A percentile compares a stretch with the other conserved stretches of the same genome.
Conservation (phyloP, 2,113 vertebrate genomes). For the Mormyrus iriodes region DNA sequence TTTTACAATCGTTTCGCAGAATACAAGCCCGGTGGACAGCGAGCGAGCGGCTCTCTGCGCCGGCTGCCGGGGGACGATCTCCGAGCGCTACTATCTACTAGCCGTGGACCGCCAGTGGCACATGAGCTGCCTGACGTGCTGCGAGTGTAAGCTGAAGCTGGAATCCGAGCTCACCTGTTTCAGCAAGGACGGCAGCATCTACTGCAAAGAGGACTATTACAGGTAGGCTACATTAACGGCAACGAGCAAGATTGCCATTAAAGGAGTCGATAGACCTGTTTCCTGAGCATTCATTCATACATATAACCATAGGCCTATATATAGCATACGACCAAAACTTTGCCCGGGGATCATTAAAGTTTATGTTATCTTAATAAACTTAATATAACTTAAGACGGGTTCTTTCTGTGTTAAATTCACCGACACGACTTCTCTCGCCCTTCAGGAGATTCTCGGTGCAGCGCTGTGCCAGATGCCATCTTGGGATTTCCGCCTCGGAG, state of each 20-base stretch:
- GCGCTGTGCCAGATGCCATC: conserved; percentile 92
- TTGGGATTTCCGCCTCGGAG: conserved; percentile 97
- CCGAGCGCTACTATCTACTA: conserved; percentile 96
- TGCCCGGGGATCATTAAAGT: neutral
- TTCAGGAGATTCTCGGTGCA: conserved; percentile 97
- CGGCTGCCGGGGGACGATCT: conserved; percentile 91
- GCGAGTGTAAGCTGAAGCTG: conserved; percentile 94
- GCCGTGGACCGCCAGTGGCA: conserved; percentile 99
- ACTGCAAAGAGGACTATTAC: conserved; percentile 99
- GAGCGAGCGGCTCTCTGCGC: conserved; percentile 89
- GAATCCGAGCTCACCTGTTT: conserved; percentile 98
- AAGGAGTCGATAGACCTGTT: neutral
- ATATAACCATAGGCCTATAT: neutral
- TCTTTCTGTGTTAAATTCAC: conserved; percentile 10
- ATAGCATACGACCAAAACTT: neutral
- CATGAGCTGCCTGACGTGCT: conserved; percentile 97
- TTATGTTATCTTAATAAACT: neutral
- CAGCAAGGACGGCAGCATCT: conserved; percentile 97
- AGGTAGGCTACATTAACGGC: conserved; percentile 65
- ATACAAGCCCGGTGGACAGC: neutral
- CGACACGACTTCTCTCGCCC: conserved; percentile 46
- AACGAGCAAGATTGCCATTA: neutral
- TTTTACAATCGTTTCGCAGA: neutral
- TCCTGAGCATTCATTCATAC: neutral
- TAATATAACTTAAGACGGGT: neutral